Conservation (phyloP, 2,113 vertebrate genomes). For the Vanacampus margaritifer region DNA sequence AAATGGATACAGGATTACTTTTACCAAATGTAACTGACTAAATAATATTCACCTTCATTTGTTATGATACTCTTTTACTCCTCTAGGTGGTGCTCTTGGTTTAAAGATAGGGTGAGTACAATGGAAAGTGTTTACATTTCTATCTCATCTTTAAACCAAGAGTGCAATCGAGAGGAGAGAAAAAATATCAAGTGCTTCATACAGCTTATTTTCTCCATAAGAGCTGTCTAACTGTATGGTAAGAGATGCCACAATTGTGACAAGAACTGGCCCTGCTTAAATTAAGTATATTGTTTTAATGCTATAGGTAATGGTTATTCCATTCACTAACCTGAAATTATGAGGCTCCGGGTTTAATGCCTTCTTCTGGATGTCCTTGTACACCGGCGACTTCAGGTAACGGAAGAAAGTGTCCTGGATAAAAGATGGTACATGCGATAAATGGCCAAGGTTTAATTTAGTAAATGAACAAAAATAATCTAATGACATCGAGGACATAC, state of each 20-base stretch:
- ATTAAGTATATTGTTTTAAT: no score
- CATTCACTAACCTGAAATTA: constrained; percentile 80
- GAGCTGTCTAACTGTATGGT: neutral
- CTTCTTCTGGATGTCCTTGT: constrained; percentile 92
- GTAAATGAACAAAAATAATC: neutral
- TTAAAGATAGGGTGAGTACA: no score
- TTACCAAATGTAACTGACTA: neutral
- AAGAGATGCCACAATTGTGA: neutral
- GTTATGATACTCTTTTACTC: neutral
- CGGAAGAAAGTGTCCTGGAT: constrained; percentile 91
- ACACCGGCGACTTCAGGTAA: constrained; percentile 93
- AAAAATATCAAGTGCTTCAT: no score
- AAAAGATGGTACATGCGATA: neutral
- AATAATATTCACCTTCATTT: neutral
- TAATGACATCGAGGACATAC: no score
- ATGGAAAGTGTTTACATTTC: no score
- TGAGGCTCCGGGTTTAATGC: constrained; percentile 80
- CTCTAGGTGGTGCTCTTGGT: no score
- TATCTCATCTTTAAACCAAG: no score
- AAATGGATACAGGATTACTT: constrained; percentile 1
- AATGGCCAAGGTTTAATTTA: neutral
- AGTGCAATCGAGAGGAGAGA: no score
- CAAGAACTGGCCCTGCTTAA: neutral
- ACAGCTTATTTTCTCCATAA: no score
- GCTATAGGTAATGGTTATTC: neutral